Conservation (phyloP, 2,113 vertebrate genomes). For the Oncorhynchus mykiss region DNA sequence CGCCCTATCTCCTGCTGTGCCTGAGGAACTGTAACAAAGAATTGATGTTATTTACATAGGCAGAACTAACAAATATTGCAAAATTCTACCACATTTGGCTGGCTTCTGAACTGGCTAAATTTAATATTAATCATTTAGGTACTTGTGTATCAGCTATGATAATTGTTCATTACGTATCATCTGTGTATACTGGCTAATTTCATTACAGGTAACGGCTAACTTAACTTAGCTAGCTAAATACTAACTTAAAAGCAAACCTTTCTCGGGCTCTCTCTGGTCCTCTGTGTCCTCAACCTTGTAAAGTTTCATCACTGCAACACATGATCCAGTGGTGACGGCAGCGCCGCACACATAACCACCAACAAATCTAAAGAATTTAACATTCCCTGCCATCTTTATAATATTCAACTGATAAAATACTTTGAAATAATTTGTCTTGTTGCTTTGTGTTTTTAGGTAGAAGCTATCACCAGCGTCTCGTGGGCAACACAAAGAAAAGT, state of each 20-base stretch:
- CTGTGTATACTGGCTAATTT: background rate
- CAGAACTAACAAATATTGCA: too few species aligned
- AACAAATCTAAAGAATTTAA: background rate
- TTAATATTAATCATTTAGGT: too few species aligned
- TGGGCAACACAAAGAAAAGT: too few species aligned
- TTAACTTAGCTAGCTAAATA: background rate
- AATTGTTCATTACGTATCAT: background rate
- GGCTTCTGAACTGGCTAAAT: too few species aligned
- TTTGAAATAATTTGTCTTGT: too few species aligned
- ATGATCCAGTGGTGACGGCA: slow-evolving; percentile 27
- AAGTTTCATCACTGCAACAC: slow-evolving; percentile 28
- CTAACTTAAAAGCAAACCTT: background rate
- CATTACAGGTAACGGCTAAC: background rate
- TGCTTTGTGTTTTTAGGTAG: too few species aligned
- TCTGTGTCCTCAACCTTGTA: slow-evolving; percentile 9
- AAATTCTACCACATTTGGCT: too few species aligned
- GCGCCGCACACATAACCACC: slow-evolving; percentile 45
- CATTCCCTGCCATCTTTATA: background rate
- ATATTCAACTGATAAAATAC: background rate
- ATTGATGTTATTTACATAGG: too few species aligned
- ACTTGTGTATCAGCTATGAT: too few species aligned
- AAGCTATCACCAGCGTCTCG: too few species aligned
- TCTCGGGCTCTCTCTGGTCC: slow-evolving; percentile 9
- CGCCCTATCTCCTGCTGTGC: slow-evolving; percentile 63
- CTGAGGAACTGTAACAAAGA: slow-evolving; percentile 47